A percentile compares a stretch with the other conserved stretches of the same genome.
phyloP scores from a whole-genome alignment of 2,113 vertebrate species.

The Arothron firmamentum region DNA sequence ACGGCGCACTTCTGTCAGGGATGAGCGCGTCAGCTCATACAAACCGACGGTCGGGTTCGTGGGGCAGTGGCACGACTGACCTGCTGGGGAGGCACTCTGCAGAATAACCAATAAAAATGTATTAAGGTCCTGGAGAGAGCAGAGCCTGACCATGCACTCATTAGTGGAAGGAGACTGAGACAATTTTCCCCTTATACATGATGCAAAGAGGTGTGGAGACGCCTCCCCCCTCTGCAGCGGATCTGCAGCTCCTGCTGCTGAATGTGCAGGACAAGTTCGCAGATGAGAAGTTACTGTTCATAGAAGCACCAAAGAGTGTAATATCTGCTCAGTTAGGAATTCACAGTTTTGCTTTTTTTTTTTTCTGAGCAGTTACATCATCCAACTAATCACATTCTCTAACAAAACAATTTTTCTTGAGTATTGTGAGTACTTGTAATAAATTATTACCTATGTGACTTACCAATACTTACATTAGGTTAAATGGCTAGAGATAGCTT shows the following conservation, averaged over 20 bases:
- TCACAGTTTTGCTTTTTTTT: neutral
- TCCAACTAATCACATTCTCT: no score
- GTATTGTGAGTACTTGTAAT: no score
- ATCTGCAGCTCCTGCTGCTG: neutral
- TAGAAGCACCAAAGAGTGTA: neutral
- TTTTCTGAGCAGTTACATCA: no score
- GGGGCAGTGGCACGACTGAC: conserved; percentile 49
- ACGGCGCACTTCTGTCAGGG: conserved; percentile 30
- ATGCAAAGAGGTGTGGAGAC: conserved; percentile 20
- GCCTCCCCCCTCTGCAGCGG: neutral
- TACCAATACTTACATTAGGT: no score
- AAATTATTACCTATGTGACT: no score
- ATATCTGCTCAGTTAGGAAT: neutral
- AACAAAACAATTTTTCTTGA: no score
- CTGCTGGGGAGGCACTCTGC: conserved; percentile 50
- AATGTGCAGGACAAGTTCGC: conserved; percentile 24
- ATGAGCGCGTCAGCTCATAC: conserved; percentile 22
- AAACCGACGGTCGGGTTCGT: conserved; percentile 44
- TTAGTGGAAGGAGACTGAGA: conserved; percentile 44
- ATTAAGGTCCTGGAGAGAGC: conserved; percentile 53
- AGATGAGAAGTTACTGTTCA: conserved; percentile 3
- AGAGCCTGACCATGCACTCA: conserved; percentile 30
- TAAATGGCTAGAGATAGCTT: no score
- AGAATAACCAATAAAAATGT: conserved; percentile 50
- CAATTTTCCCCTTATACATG: conserved; percentile 18